Evolutionary conservation across 1,140 invertebrate genomes (phyloP), one percentile per base, ranked within the genome.

Genomic region (Eurosta solidaginis): DNA sequence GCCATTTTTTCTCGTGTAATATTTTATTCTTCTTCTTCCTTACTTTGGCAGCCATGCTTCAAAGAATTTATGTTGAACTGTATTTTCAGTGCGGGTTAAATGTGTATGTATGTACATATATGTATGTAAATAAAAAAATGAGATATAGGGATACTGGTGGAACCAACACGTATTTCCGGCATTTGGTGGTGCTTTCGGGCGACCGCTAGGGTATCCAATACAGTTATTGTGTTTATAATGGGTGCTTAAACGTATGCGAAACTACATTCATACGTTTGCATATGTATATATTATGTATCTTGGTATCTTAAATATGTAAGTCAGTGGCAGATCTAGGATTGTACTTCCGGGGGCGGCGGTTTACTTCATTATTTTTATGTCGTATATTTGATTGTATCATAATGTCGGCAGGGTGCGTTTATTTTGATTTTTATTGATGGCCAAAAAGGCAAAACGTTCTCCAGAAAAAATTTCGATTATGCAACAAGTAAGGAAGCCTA

Each of bases 161-260:
- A 14, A n/a, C 6, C 6, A 7, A 22, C 59, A 2, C 12, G 59
- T 68, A 68, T 68, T 68, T 68, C 59, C 59, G 59, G 54, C 54
- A 59, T 59, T 59, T 59, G 54, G 29, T 68, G 59, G 59, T 68
- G 33, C 17, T 20, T 68, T 29, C 14, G 33, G n/a, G 33, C 12
- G 33, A 33, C 59, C 59, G 22, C 59, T 40, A 20, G 33, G 17
- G 27, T n/a, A 36, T 27, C 33, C 59, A 20, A 74, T 74, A 50
- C 74, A 49, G 74, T 17, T 47, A 76, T 76, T 76, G 47, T 52
- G 74, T 45, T 76, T 29, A 36, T 76, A 76, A 76, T 76, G 74
- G 47, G 74, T 50, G 50, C 50, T 76, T 76, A n/a, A 76, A 20
- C 74, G 33, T 29, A 52, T 50, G 27, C 77, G 54, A 68, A 74